Conservation (phyloP, 2,888 invertebrate species). For the Abscondita cerata region DNA sequence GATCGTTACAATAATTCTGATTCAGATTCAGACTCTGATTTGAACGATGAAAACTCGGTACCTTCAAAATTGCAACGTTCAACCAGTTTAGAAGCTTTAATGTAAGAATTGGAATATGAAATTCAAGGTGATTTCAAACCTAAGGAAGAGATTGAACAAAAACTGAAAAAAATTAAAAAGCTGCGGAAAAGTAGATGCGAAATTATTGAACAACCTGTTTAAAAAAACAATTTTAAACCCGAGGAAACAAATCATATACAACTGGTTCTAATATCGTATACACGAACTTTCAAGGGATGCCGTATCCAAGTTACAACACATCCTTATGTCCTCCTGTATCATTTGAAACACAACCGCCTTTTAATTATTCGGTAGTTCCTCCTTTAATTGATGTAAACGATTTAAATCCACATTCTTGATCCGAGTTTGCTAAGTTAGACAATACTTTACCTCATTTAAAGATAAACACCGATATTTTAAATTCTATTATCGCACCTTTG, state of each 20-base stretch:
- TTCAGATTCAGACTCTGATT: slow-evolving; percentile 54
- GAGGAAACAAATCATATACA: neutral
- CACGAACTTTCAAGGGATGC: neutral
- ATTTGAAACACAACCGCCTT: too few species aligned
- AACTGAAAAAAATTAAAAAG: neutral
- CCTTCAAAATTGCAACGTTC: slow-evolving; percentile 58
- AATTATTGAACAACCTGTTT: slow-evolving; percentile 5
- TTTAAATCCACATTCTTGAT: neutral
- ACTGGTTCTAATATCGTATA: neutral
- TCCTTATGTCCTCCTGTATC: neutral
- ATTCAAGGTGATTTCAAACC: slow-evolving; percentile 51
- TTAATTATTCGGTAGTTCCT: slow-evolving; percentile 2
- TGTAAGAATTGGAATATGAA: slow-evolving; percentile 63
- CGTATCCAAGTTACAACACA: neutral
- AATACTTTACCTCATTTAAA: slow-evolving; percentile 51
- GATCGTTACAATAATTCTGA: slow-evolving; percentile 61
- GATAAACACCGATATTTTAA: slow-evolving; percentile 50
- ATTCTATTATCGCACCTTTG: slow-evolving; percentile 53
- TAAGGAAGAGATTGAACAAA: slow-evolving; percentile 25
- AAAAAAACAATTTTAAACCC: slow-evolving; percentile 17
- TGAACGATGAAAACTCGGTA: slow-evolving; percentile 50
- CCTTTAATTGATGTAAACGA: neutral
- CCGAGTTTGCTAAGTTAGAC: slow-evolving; percentile 30
- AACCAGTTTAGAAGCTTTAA: slow-evolving; percentile 61
- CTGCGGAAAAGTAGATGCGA: neutral